phyloP scores from a whole-genome alignment of 2,797 vertebrate species.

The Schizopygopsis malacanthus region DNA sequence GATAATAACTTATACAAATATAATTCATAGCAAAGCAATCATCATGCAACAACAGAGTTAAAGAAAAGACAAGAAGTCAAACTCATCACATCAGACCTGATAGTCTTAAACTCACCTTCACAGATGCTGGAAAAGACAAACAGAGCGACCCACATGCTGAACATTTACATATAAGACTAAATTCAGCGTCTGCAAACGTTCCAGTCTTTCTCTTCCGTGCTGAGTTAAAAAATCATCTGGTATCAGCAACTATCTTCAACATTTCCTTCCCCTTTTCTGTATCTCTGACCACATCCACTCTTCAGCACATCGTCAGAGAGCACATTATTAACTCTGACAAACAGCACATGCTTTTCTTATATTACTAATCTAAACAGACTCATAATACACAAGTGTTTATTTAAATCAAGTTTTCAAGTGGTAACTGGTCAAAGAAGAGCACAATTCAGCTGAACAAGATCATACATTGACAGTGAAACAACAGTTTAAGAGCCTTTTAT shows the following conservation, averaged over 20 bases:
- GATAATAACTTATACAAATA: neutral
- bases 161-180: neutral
- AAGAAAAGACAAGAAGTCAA: neutral
- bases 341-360: too few relatives aligned
- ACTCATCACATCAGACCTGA: neutral
- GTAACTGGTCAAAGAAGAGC: too few relatives aligned
- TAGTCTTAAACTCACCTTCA: conserved; percentile 1
- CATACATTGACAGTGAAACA: too few relatives aligned
- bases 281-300: neutral
- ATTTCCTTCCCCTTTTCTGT: conserved; percentile 1
- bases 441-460: too few relatives aligned
- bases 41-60: neutral
- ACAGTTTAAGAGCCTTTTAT: too few relatives aligned
- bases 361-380: too few relatives aligned
- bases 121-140: neutral
- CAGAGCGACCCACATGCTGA: conserved; percentile 4
- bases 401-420: too few relatives aligned
- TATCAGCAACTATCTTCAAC: neutral
- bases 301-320: neutral
- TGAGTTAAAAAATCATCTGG: neutral
- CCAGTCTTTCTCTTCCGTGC: neutral
- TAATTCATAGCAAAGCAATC: neutral
- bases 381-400: too few relatives aligned
- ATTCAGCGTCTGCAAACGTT: neutral
- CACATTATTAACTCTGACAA: neutral